Percentiles rank a stretch among this genome's conserved stretches.
phyloP scores from a whole-genome alignment of 92 coral and sea anemone species.

The Actinostola sp. region DNA sequence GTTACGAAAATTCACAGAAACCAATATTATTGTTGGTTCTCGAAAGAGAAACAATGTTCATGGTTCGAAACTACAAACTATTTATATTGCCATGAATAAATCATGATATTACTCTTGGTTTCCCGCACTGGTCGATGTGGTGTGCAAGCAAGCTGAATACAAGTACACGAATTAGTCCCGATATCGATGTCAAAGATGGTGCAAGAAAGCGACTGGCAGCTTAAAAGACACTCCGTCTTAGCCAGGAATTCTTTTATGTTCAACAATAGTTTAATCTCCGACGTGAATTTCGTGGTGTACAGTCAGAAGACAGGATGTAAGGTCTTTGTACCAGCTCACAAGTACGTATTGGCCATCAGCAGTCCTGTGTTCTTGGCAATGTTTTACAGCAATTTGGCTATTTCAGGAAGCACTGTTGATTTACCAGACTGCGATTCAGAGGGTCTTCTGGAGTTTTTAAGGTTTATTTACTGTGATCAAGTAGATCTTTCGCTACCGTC shows the following conservation, averaged over 20 bases:
- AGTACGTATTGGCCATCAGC: conserved; percentile 71
- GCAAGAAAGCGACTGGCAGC: conserved; percentile 31
- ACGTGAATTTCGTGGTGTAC: conserved; percentile 30
- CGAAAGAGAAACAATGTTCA: not conserved
- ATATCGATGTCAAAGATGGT: not conserved
- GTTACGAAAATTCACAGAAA: too few species aligned
- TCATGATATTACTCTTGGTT: conserved; percentile 10
- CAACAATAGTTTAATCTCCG: conserved; percentile 41
- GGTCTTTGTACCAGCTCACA: conserved; percentile 73
- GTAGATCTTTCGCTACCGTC: conserved; percentile 61
- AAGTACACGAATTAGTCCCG: too few species aligned
- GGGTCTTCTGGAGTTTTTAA: conserved; percentile 71
- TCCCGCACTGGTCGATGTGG: not conserved
- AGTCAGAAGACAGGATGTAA: conserved; percentile 20
- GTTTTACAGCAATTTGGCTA: conserved; percentile 64
- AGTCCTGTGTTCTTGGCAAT: conserved; percentile 85
- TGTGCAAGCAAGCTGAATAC: not conserved
- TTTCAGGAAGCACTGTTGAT: conserved; percentile 42
- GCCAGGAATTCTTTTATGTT: conserved; percentile 41
- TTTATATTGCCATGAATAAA: conserved; percentile 25
- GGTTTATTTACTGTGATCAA: conserved; percentile 71
- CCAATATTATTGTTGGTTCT: too few species aligned
- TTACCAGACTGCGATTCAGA: conserved; percentile 77
- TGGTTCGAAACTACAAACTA: not conserved
- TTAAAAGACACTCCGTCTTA: conserved; percentile 21